phyloP scores from a whole-genome alignment of 2,113 vertebrate genomes.

The Callopanchax toddi region DNA sequence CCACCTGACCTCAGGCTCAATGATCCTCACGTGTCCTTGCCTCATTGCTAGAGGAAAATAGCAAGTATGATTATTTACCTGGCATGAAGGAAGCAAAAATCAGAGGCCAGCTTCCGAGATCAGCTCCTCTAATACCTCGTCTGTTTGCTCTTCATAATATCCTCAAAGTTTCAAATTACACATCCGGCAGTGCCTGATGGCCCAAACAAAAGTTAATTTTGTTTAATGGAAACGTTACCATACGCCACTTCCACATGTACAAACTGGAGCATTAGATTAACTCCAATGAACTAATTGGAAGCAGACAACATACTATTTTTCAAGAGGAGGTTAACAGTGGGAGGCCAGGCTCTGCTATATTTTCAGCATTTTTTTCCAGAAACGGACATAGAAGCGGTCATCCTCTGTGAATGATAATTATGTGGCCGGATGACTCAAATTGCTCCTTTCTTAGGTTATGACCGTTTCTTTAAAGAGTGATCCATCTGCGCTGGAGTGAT shows the following conservation, averaged over 20 bases:
- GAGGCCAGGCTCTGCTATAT: slow-evolving; percentile 57
- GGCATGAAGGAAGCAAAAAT: slow-evolving; percentile 56
- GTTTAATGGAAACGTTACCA: slow-evolving; percentile 83
- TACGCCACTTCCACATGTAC: slow-evolving; percentile 78
- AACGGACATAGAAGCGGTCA: slow-evolving; percentile 53
- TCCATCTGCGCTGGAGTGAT: slow-evolving; percentile 30
- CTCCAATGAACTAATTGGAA: slow-evolving; percentile 83
- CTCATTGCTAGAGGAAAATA: slow-evolving; percentile 34
- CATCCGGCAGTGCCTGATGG: slow-evolving; percentile 78
- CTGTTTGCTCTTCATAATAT: slow-evolving; percentile 80
- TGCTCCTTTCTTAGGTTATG: slow-evolving; percentile 48
- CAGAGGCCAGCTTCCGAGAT: slow-evolving; percentile 73
- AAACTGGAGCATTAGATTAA: slow-evolving; percentile 81
- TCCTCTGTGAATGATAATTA: slow-evolving; percentile 64
- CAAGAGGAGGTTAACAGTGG: slow-evolving; percentile 62
- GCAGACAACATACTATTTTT: slow-evolving; percentile 77
- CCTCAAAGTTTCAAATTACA: slow-evolving; percentile 80
- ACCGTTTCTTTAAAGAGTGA: slow-evolving; percentile 37
- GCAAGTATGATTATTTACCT: slow-evolving; percentile 45
- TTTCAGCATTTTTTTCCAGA: slow-evolving; percentile 64
- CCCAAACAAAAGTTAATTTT: slow-evolving; percentile 84
- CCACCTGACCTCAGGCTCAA: slow-evolving; percentile 23
- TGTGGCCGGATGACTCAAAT: slow-evolving; percentile 66
- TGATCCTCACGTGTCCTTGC: slow-evolving; percentile 29
- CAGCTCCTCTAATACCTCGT: slow-evolving; percentile 77